phyloP scores from a whole-genome alignment of 2,113 vertebrate species.

The Catharus minimus region DNA sequence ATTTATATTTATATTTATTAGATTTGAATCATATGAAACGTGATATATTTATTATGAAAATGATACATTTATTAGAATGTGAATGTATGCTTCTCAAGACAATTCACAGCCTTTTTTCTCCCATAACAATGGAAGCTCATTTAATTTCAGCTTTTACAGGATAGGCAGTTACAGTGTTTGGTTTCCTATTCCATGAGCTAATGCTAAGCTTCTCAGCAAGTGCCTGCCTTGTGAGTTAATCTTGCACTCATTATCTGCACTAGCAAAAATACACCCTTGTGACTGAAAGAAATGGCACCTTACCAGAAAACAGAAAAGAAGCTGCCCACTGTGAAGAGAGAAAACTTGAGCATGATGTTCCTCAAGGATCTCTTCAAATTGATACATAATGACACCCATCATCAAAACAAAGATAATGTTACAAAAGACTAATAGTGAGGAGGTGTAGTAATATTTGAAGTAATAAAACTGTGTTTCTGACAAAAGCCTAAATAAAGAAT shows the following conservation, averaged over 20 bases:
- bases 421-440: not conserved
- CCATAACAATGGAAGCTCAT: not conserved
- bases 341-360: slow-evolving; percentile 21
- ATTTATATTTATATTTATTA: not conserved
- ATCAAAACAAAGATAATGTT: slow-evolving; percentile 39
- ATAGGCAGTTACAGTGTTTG: not conserved
- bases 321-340: slow-evolving; percentile 11
- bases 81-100: not conserved
- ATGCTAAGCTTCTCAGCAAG: slow-evolving; percentile 36
- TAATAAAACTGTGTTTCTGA: slow-evolving; percentile 6
- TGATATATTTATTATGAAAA: not conserved
- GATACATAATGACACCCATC: slow-evolving; percentile 54
- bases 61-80: not conserved
- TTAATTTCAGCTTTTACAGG: slow-evolving; percentile 19
- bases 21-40: not conserved
- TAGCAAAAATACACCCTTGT: slow-evolving; percentile 1
- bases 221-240: slow-evolving; percentile 16
- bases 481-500: slow-evolving; percentile 8
- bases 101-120: not conserved
- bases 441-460: slow-evolving; percentile 24
- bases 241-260: slow-evolving; percentile 24
- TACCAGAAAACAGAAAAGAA: slow-evolving; percentile 60
- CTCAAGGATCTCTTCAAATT: slow-evolving; percentile 32
- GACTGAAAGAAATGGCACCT: slow-evolving; percentile 37
- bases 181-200: slow-evolving; percentile 1